These are phyloP conservation scores for Crocallis elinguaria DNA, from an alignment of 2,888 invertebrate species.

Conservation along the genomic window DNA sequence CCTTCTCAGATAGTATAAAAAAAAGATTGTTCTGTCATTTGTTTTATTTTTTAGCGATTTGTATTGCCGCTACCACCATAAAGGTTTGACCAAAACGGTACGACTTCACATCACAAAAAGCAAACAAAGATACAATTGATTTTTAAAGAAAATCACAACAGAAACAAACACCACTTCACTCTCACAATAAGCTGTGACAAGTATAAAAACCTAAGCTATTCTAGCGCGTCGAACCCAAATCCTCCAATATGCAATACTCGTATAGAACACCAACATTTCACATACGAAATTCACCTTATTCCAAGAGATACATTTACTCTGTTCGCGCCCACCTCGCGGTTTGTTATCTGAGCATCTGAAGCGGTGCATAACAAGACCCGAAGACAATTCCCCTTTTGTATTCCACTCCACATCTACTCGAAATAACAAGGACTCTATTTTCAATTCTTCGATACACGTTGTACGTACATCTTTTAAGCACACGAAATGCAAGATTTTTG, in stretches of 20 bases:
- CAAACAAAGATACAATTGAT: too few species aligned
- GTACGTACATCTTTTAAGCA: slow-evolving; percentile 45
- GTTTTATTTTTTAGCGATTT: too few species aligned
- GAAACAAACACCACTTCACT: background rate
- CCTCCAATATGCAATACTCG: background rate
- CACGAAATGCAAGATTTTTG: slow-evolving; percentile 69
- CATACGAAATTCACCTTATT: slow-evolving; percentile 30
- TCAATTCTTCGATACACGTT: slow-evolving; percentile 68
- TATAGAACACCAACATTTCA: slow-evolving; percentile 25
- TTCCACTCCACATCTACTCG: slow-evolving; percentile 77
- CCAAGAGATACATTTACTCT: slow-evolving; percentile 18
- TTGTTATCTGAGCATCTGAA: slow-evolving; percentile 79
- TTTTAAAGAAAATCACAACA: too few species aligned
- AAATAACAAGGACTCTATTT: slow-evolving; percentile 84
- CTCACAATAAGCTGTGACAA: background rate
- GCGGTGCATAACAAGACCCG: slow-evolving; percentile 74
- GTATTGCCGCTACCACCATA: too few species aligned
- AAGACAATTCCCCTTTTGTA: slow-evolving; percentile 79
- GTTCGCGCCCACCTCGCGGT: slow-evolving; percentile 53
- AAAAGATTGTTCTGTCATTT: too few species aligned
- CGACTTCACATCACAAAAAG: too few species aligned
- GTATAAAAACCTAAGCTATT: background rate
- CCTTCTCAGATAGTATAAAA: too few species aligned
- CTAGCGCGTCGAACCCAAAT: background rate
- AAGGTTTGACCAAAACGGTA: too few species aligned